Evolutionary conservation across 2,113 vertebrate genomes (phyloP).

Genomic region (Gasterosteus aculeatus): DNA sequence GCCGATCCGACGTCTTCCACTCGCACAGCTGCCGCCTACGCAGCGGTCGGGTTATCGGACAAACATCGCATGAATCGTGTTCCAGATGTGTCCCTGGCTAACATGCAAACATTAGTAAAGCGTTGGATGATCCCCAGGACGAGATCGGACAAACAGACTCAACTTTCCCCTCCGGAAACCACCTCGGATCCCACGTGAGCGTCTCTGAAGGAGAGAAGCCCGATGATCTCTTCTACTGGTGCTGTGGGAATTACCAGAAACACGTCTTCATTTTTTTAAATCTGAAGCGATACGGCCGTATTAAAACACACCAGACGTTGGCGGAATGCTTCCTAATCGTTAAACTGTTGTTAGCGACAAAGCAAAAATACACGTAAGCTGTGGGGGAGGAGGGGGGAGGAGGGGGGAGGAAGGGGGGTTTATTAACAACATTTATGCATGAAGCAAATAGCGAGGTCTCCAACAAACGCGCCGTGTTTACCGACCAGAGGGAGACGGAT

Average conservation of each 20-base stretch:
- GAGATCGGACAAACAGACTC: neutral
- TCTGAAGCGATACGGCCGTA: too few relatives aligned
- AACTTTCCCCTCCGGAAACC: neutral
- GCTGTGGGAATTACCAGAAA: too few relatives aligned
- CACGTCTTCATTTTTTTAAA: too few relatives aligned
- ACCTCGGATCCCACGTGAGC: neutral
- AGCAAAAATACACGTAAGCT: neutral
- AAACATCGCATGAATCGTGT: neutral
- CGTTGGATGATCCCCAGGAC: conserved; percentile 1
- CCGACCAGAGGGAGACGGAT: conserved; percentile 22
- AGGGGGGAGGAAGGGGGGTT: neutral
- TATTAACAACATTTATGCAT: conserved; percentile 9
- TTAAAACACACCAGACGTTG: too few relatives aligned
- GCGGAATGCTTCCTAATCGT: too few relatives aligned
- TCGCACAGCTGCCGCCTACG: neutral
- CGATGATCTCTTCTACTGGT: too few relatives aligned
- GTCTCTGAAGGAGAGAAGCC: neutral
- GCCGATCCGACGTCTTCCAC: too few relatives aligned
- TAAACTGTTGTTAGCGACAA: neutral
- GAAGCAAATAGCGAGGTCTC: conserved; percentile 48
- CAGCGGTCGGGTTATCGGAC: neutral
- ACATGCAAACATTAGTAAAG: neutral
- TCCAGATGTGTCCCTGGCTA: conserved; percentile 16
- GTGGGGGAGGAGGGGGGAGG: neutral
- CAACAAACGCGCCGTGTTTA: conserved; percentile 43